Conservation (phyloP, 2,113 vertebrate species). For the Cricetomys ansorgei region DNA sequence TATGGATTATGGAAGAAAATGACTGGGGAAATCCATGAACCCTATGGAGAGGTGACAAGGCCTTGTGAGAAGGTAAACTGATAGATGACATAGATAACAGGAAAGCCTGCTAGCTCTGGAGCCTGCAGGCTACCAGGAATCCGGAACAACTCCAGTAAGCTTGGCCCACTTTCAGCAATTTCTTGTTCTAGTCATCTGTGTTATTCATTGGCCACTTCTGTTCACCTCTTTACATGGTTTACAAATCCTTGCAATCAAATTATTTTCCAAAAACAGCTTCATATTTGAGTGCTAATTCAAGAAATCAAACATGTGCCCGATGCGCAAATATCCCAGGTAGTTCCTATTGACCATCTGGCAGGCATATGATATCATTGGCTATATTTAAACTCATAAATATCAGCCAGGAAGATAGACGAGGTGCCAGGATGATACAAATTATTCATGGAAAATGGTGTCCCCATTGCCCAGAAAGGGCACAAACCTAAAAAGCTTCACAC, state of each 20-base stretch:
- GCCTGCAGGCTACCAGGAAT: background rate
- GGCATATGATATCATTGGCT: constrained; percentile 55
- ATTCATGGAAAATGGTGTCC: constrained; percentile 47
- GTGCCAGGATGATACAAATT: constrained; percentile 48
- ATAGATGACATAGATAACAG: background rate
- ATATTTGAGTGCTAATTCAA: constrained; percentile 41
- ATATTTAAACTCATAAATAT: constrained; percentile 69
- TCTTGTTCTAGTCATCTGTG: background rate
- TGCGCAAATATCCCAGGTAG: constrained; percentile 58
- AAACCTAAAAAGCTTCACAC: constrained; percentile 13
- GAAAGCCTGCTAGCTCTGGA: background rate
- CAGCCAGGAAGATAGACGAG: constrained; percentile 66
- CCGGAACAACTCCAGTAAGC: background rate
- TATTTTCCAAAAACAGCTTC: constrained; percentile 38
- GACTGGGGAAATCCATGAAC: background rate
- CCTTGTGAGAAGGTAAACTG: background rate
- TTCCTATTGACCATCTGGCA: constrained; percentile 60
- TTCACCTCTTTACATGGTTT: constrained; percentile 11
- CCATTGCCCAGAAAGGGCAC: background rate
- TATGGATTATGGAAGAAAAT: background rate
- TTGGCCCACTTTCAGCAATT: background rate
- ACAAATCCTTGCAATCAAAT: constrained; percentile 16
- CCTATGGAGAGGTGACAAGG: background rate
- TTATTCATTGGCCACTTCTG: background rate
- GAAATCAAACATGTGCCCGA: constrained; percentile 40